A percentile compares a stretch with the other conserved stretches of the same genome.
Evolutionary conservation across 2,888 invertebrate genomes (phyloP).

Genomic region (Gymnocheta viridis): DNA sequence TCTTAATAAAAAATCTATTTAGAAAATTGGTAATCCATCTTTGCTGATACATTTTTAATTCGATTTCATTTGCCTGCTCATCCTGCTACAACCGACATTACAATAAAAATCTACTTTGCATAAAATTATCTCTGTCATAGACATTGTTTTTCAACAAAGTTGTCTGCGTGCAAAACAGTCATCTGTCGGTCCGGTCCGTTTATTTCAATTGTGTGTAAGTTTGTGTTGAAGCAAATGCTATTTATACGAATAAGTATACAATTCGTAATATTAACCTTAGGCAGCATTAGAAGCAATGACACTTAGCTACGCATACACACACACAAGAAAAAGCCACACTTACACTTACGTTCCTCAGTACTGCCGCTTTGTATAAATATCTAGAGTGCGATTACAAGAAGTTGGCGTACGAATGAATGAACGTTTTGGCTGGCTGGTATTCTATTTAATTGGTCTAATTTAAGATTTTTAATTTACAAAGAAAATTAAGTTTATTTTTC

Average conservation of each 20-base stretch:
- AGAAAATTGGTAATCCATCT: neutral
- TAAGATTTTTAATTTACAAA: slow-evolving; percentile 76
- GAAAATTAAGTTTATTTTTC: slow-evolving; percentile 67
- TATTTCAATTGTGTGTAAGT: slow-evolving; percentile 1
- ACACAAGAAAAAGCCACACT: slow-evolving; percentile 5
- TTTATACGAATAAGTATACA: slow-evolving; percentile 18
- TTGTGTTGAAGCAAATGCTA: slow-evolving; percentile 20
- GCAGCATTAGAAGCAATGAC: slow-evolving; percentile 71
- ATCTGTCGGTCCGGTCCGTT: slow-evolving; percentile 14
- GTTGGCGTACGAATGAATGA: neutral
- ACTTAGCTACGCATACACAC: neutral
- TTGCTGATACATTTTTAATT: neutral
- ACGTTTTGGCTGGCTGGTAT: slow-evolving; percentile 52
- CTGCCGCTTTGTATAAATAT: slow-evolving; percentile 13
- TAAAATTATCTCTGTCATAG: neutral
- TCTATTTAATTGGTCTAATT: slow-evolving; percentile 76
- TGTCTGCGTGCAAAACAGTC: neutral
- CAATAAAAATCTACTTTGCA: neutral
- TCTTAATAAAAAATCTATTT: neutral
- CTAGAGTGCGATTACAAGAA: slow-evolving; percentile 17
- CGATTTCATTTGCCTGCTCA: neutral
- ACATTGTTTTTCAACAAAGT: neutral
- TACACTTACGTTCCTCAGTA: neutral
- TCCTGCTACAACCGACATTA: neutral
- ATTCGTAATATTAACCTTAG: slow-evolving; percentile 75